Evolutionary conservation across 2,888 invertebrate genomes (phyloP), one percentile per base, ranked within the genome.

Genomic region (Stenurella melanura): DNA sequence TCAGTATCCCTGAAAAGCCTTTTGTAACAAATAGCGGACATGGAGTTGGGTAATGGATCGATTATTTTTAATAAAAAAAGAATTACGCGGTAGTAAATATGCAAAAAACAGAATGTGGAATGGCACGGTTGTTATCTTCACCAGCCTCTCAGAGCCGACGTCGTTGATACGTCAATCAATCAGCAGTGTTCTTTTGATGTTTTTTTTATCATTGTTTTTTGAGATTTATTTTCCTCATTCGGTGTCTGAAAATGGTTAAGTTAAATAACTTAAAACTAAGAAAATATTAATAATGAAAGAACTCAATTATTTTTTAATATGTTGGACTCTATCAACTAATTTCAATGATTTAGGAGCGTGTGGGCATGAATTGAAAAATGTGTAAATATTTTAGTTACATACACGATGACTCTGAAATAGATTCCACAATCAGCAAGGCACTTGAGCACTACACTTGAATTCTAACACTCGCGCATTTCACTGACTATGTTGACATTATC

Each of bases 121-220:
- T 50, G 42, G 42, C 42, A 42, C 4, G n/a, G 50, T 17, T 50
- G 50, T 50, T 50, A 50, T 50, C 50, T 50, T 50, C 50, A 50
- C 50, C 15, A 50, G 50, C n/a, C 50, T 50, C 50, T 50, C 50
- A n/a, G 50, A 50, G 50, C 15, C 26, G 21, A 30, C 60, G 60
- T 60, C 60, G 21, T 30, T 60, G 60, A 60, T 60, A 60, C 60
- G 60, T 60, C 60, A 60, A 60, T 60, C 26, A 60, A 60, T 50
- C 50, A 50, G 50, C 50, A 7, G 50, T n/a, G 50, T 50, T 50
- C 50, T 50, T 50, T 12, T 50, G 50, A 50, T 50, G 50, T n/a
- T 50, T 50, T 50, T 42, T 50, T 11, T 42, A 50, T 50, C 50
- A 50, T 50, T 50, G 50, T 50, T 50, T 50, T 50, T 50, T 50